Evolutionary conservation across 1,140 invertebrate genomes (phyloP).

Genomic region (Aphidius ervi): DNA sequence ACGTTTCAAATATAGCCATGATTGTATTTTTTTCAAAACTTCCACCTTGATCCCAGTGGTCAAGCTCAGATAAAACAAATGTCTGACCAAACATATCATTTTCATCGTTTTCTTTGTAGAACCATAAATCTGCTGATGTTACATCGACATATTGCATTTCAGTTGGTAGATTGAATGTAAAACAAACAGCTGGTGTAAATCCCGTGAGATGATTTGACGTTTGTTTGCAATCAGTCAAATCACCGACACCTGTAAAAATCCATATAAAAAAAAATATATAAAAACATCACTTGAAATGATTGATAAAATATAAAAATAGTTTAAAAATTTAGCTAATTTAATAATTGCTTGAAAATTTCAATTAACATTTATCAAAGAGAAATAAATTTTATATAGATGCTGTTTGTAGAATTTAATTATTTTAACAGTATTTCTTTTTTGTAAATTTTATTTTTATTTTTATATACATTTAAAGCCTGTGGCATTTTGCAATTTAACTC

Average conservation of each 20-base stretch:
- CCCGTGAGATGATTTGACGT: conserved; percentile 43
- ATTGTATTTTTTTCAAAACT: conserved; percentile 69
- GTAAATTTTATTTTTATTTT: too few species aligned
- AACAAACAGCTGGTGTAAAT: conserved; percentile 63
- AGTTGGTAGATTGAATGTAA: conserved; percentile 63
- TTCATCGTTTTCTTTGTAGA: conserved; percentile 66
- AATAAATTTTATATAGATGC: too few species aligned
- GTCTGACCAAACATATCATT: conserved; percentile 64
- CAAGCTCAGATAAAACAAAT: conserved; percentile 74
- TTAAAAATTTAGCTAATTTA: too few species aligned
- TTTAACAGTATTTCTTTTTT: too few species aligned
- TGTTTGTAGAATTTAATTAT: too few species aligned
- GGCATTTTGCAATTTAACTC: too few species aligned
- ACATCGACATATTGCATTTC: conserved; percentile 70
- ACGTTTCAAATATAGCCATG: conserved; percentile 69
- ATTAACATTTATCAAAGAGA: too few species aligned
- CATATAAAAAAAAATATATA: conserved; percentile 2
- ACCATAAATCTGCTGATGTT: conserved; percentile 72
- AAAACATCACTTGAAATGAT: too few species aligned
- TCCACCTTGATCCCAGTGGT: conserved; percentile 66
- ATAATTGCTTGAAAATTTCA: too few species aligned
- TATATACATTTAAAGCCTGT: too few species aligned
- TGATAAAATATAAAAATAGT: too few species aligned
- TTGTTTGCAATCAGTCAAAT: conserved; percentile 40
- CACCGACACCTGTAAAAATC: conserved; percentile 28